Evolutionary conservation across 1,140 invertebrate species (phyloP), one percentile per base, ranked within the genome.

Genomic region (Pseudomyrmex cubaensis): DNA sequence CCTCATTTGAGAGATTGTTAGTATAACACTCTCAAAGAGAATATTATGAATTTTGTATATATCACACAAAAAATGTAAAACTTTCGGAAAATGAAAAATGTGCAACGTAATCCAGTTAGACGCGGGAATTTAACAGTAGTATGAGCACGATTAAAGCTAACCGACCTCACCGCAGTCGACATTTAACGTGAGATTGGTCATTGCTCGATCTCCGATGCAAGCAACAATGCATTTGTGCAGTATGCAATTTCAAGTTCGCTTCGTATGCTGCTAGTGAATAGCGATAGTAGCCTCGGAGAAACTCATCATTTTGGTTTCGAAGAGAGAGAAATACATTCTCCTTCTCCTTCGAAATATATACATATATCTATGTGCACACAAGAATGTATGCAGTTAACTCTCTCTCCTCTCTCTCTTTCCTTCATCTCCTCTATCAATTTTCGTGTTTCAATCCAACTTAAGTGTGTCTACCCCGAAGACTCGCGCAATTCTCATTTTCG

Each of bases 161-260:
- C 74, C 74, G 62, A 35, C 62, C 61, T 77, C 48, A 67, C 62
- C 74, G 48, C 74, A 77, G 25, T 13, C 2, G 62, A 62, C 62
- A 67, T 77, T 77, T 77, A 77, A 77, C 74, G 74, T 15, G 59
- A 35, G 62, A 77, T 77, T 62, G 62, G 74, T 77, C 62, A 77
- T 77, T 67, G 74, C 62, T 67, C 74, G 62, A 76, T 76, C 22
- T n/a, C n/a, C 22, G 46, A 66, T 66, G 25, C 48, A 35, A 66
- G 17, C 48, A 77, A 77, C 74, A 77, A 77, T 77, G 62, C 74
- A 66, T 44, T 77, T 54, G 74, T 67, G 25, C 62, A 66, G 48
- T 67, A 35, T 22, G 62, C 74, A 77, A 77, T 77, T 77, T 77
- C 74, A 54, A 77, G 62, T 77, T 77, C 48, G 74, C 74, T 77